Conservation (phyloP, 2,888 invertebrate species). For the Thyatira batis region DNA sequence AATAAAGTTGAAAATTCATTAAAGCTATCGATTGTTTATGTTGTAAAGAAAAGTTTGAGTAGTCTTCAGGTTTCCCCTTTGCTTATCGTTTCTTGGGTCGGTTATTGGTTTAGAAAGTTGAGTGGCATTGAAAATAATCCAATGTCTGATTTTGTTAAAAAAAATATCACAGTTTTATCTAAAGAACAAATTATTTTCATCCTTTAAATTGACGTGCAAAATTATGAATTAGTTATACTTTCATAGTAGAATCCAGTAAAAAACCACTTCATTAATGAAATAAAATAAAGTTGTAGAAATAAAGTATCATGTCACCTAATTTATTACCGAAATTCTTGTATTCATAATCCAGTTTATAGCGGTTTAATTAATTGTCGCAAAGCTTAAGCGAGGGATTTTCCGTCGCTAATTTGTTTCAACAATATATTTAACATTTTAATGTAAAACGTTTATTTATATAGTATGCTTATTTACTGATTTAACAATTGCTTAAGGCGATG, state of each 20-base stretch:
- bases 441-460: background rate
- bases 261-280: no score
- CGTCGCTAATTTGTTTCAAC: background rate
- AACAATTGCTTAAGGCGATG: no score
- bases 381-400: background rate
- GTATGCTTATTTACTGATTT: background rate
- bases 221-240: no score
- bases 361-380: background rate
- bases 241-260: no score
- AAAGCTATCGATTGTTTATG: background rate
- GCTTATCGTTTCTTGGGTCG: background rate
- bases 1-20: slow-evolving; percentile 8
- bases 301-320: background rate
- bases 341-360: background rate
- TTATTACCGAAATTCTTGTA: background rate
- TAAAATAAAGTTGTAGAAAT: no score
- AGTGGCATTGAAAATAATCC: background rate
- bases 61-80: background rate
- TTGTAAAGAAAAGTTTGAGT: background rate
- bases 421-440: background rate
- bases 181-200: no score
- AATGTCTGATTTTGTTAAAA: background rate
- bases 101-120: background rate
- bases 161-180: no score
- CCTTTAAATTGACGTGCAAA: no score